Evolutionary conservation across 2,888 invertebrate genomes (phyloP), one percentile per base, ranked within the genome.

Genomic region (Yponomeuta evonymella): DNA sequence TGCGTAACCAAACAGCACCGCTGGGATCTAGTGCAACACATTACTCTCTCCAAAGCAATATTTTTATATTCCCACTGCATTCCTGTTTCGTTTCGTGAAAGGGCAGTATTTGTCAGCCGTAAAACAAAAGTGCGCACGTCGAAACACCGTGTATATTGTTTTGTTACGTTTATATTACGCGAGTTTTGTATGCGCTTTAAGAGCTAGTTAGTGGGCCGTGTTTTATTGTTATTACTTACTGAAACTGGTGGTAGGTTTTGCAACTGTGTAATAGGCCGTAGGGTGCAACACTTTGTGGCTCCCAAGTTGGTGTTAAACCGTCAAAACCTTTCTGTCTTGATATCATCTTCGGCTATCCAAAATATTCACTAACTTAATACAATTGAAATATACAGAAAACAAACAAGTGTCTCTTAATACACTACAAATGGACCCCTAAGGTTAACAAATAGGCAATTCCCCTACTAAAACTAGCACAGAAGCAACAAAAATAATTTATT

Each of bases 51-150:
- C 82, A 78, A 79, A 77, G 78, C 79, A 80, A 85, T 83, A 85
- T 87, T 87, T 87, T 86, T 85, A 87, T 84, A 85, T 86, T 85
- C 86, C 81, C 81, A 83, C 79, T 84, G 82, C 81, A 84, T 83
- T 85, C 82, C 80, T 79, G 81, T 81, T 78, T 75, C 74, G 76
- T 79, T 78, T 79, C 79, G 77, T 79, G 82, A 86, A 84, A 85
- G 81, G 78, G 79, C 79, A 76, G 75, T 79, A 79, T 84, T 84
- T 85, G 82, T 80, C 77, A 76, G 79, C 78, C 77, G 80, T 81
- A 79, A 83, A 86, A 84, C 80, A 84, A 83, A 83, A 84, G 79
- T 84, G 81, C 77, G 78, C 79, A 80, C 78, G 76, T 78, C 77
- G 79, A 81, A 81, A 79, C 75, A 77, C 72, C 71, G 67, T 70